A percentile compares a stretch with the other conserved stretches of the same genome.
These are phyloP conservation scores for Tetragonula clypearis DNA, from an alignment of 1,140 invertebrate species.

Conservation along the genomic window DNA sequence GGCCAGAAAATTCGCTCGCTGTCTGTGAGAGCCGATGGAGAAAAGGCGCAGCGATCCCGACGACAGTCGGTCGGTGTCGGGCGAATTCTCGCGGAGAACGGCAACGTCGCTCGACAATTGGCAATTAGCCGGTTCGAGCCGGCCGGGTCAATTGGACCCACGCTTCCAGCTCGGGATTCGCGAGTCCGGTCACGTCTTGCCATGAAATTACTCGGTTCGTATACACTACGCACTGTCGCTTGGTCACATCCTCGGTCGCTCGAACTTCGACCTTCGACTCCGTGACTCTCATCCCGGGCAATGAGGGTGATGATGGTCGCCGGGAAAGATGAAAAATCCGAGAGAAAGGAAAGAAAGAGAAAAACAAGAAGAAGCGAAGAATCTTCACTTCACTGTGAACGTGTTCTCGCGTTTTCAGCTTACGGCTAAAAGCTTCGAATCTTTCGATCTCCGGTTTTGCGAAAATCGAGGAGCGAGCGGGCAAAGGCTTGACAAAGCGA, in stretches of 20 bases:
- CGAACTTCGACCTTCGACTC: conserved; percentile 17
- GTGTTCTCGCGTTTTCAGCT: no score
- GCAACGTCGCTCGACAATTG: conserved; percentile 79
- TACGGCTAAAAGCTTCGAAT: no score
- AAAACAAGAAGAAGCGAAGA: no score
- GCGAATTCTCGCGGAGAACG: conserved; percentile 45
- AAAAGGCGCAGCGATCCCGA: not conserved
- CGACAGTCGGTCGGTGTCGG: conserved; percentile 50
- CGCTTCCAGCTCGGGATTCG: conserved; percentile 73
- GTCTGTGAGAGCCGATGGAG: no score
- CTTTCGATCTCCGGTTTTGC: no score
- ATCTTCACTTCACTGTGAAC: no score
- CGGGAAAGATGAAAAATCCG: no score
- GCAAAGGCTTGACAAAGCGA: not conserved
- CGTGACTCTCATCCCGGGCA: not conserved
- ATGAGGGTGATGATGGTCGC: no score
- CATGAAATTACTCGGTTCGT: conserved; percentile 73
- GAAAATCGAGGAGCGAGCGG: not conserved
- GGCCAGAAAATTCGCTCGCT: no score
- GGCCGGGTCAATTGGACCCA: conserved; percentile 79
- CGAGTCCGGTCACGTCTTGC: conserved; percentile 77
- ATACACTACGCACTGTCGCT: conserved; percentile 58
- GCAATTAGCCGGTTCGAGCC: conserved; percentile 77
- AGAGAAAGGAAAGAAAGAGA: no score
- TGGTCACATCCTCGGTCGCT: conserved; percentile 26